Conservation (phyloP, 1,140 invertebrate species). For the Catajapyx aquilonaris region DNA sequence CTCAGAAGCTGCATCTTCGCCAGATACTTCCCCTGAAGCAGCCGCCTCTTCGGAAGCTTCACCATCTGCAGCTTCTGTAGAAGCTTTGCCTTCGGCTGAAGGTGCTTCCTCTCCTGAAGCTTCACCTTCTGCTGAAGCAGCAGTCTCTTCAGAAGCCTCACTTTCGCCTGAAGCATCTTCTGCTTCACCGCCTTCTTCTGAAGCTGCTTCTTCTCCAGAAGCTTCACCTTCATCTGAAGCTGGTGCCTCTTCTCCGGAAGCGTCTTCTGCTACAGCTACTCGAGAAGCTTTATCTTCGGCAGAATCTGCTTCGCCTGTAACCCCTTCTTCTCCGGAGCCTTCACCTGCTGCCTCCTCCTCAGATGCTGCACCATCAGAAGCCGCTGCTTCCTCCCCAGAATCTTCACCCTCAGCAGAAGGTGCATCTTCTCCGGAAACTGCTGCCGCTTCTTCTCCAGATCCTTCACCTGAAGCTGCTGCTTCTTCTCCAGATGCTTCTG, state of each 20-base stretch:
- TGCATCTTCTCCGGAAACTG: conserved; percentile 9
- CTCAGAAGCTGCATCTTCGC: background rate
- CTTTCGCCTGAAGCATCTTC: conserved; percentile 5
- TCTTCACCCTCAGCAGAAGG: conserved; percentile 19
- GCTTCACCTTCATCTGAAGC: conserved; percentile 9
- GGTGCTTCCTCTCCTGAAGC: conserved; percentile 7
- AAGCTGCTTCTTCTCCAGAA: conserved; percentile 10
- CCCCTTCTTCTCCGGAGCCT: conserved; percentile 2
- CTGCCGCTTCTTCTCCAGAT: conserved; percentile 6
- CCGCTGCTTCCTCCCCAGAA: conserved; percentile 7
- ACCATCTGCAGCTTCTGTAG: conserved; percentile 6
- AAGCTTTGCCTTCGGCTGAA: conserved; percentile 16
- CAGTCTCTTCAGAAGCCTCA: conserved; percentile 6
- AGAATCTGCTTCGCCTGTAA: conserved; percentile 4
- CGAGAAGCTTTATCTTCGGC: conserved; percentile 5
- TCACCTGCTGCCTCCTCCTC: background rate
- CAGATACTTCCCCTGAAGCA: conserved; percentile 8
- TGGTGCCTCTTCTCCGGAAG: conserved; percentile 15
- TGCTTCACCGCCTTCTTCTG: conserved; percentile 7
- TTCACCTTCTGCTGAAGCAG: conserved; percentile 6
- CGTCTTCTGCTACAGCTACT: conserved; percentile 6
- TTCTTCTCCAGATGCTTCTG: background rate
- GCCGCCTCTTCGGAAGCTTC: conserved; percentile 7
- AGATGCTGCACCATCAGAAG: background rate
- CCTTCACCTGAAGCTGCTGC: conserved; percentile 2